Evolutionary conservation across 2,113 vertebrate genomes (phyloP), one percentile per base, ranked within the genome.

Genomic region (Leucopsar rothschildi): DNA sequence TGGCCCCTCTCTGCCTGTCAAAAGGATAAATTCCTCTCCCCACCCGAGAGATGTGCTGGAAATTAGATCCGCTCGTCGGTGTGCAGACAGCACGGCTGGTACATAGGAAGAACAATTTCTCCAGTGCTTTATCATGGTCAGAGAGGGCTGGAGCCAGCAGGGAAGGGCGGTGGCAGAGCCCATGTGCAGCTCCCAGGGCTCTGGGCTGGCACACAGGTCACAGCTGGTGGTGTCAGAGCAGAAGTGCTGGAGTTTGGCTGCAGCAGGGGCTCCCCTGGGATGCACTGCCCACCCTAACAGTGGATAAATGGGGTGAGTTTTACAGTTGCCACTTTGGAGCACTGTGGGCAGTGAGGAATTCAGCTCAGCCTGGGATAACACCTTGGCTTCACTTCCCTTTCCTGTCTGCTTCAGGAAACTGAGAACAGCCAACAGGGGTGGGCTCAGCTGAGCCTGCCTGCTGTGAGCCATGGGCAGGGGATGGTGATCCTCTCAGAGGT

Each of bases 21-120:
- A 60, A 70, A 92, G 96, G 88, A 88, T 76, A 90, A 96, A 95
- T 93, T 82, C 71, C 44, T 90, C 86, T 83, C 89, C 63, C 63
- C 86, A 88, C 79, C 57, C 0, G 12, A 80, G 91, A 68, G 61
- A 49, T 8, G 29, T 31, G 88, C 88, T 93, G 96, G 79, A 86
- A 88, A 93, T 93, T 21, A 88, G 75, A 61, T 28, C 47, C 0
- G 1, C 88, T 65, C 1, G 0, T 27, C 55, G 79, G 66, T 49
- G 75, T 79, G 82, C 75, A 42, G 61, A 3, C 23, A 85, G 79
- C 23, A 50, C 64, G 9, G 33, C 53, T 19, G 52, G 86, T 17
- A 15, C 86, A 50, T 2, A 3, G 50, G 78, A 39, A 71, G 66
- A 79, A 27, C 82, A 80, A 20, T 0, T 29, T 45, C 35, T 59